Base-by-base conservation (phyloP, 35 echinoderm and acorn worm species). In the Hemicentrotus pulcherrimus region DNA sequence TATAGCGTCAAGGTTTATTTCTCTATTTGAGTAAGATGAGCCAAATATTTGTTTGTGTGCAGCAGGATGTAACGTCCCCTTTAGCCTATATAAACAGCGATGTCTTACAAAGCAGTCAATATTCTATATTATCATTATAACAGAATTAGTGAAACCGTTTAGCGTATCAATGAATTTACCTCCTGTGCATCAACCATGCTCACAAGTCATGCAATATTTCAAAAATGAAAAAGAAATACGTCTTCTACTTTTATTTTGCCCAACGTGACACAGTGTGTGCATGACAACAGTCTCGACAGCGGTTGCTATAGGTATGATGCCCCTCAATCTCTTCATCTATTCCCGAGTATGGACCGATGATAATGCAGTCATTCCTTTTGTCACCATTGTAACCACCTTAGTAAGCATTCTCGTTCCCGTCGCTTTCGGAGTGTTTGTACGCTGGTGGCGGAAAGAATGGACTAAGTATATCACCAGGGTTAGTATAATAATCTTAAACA, bases 251-350 rank as follows among this genome's bases (percentile, higher is more conserved):
- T 78, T 78, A 0, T 78, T 78, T 28, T 1, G 7, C 18, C 65
- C 22, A 78, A 28, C 50, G 7, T 28, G 19, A 7, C 18, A 78
- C 60, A 98, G 97, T 92, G 95, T 98, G 31, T 95, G 95, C 46
- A 98, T 98, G 97, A 98, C 97, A 47, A 90, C 96, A 46, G 52
- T 96, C 0, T 98, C 97, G 1, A 98, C 97, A 0, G 94, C 60
- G 11, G 94, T 91, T n/a, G 97, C 97, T 22, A 78, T 98, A 18
- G 95, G 91, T 0, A 98, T 98, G 97, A 94, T 98, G 94, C 97
- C 97, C 5, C 96, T 98, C 18, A 95, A 95, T 70, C 92, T 98
- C 3, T 98, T 94, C 94, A 93, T 98, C 32, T 98, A 98, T 48
- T 94, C 87, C 22, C 91, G 97, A 18, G 94, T 91, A 35, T 98